These are phyloP conservation scores for Drosophila yooni DNA, from an alignment of 2,888 invertebrate genomes.

Conservation along the genomic window DNA sequence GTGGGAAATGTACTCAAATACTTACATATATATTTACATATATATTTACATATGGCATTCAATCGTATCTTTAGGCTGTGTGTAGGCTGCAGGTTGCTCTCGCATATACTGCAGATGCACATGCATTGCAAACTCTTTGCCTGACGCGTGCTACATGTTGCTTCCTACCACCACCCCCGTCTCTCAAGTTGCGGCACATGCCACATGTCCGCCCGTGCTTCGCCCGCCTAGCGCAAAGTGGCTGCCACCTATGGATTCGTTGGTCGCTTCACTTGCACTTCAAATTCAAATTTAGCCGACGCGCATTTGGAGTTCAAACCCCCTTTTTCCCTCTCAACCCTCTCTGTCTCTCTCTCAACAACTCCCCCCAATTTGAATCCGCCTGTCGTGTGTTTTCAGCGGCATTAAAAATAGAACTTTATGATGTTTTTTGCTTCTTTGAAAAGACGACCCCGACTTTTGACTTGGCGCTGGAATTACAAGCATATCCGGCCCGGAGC, in stretches of 20 bases:
- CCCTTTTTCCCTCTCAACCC: neutral
- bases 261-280: constrained; percentile 67
- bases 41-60: constrained; percentile 14
- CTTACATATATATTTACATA: neutral
- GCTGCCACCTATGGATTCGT: constrained; percentile 71
- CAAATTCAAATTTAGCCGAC: constrained; percentile 53
- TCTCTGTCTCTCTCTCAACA: constrained; percentile 22
- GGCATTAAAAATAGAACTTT: constrained; percentile 77
- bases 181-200: constrained; percentile 66
- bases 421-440: constrained; percentile 68
- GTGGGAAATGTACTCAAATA: constrained; percentile 14
- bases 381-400: constrained; percentile 44
- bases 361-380: constrained; percentile 56
- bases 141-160: constrained; percentile 28
- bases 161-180: neutral
- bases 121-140: constrained; percentile 42
- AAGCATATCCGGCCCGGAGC: constrained; percentile 68
- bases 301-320: constrained; percentile 50
- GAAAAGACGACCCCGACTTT: constrained; percentile 55
- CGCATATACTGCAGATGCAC: constrained; percentile 14
- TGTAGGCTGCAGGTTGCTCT: constrained; percentile 44
- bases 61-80: constrained; percentile 30
- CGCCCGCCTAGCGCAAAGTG: constrained; percentile 58
- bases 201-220: constrained; percentile 34
- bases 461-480: constrained; percentile 58